Evolutionary conservation across 2,797 vertebrate species (phyloP), one percentile per base, ranked within the genome.

Genomic region (Helostoma temminkii): DNA sequence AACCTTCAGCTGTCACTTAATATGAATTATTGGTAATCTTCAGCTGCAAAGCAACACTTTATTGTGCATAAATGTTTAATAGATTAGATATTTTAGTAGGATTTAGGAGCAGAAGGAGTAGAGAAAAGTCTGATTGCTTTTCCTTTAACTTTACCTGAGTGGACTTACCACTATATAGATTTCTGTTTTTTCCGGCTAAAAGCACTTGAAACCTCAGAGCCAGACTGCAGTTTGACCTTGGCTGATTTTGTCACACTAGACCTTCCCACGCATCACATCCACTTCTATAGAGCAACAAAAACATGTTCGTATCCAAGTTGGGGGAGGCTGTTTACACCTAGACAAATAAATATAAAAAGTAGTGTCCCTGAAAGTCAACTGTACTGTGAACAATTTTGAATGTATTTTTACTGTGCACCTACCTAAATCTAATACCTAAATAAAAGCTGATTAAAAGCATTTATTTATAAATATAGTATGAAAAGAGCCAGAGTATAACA

Each of bases 101-200:
- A 30, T 60, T 55, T 19, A 32, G 28, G 39, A 26, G 28, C 36
- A 39, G 19, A 46, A 1, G 14, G n/a, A 43, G 21, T 30, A 22
- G 21, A 66, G 30, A 43, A 2, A 15, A 34, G 15, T 48, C n/a
- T 46, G 7, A 25, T 7, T 49, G 21, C 21, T 22, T 36, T 42
- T 65, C 39, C 14, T 53, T 3, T 34, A 46, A 26, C 25, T 50
- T 50, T 5, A 69, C 16, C 41, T 15, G 22, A 57, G 28, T 18
- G 12, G 19, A 21, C 56, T 11, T 43, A n/a, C 48, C 24, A 46
- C 24, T 63, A 24, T 63, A 8, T 61, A 12, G n/a, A 18, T 58
- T 71, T 50, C n/a, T 48, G 14, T 59, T 57, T 56, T n/a, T 65
- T 72, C 41, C 18, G 0, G 10, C 36, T 65, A 37, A 74, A 22